Percentiles rank a stretch among this genome's conserved stretches.
Conservation (phyloP, 2,888 invertebrate species). For the Carcina quercana region DNA sequence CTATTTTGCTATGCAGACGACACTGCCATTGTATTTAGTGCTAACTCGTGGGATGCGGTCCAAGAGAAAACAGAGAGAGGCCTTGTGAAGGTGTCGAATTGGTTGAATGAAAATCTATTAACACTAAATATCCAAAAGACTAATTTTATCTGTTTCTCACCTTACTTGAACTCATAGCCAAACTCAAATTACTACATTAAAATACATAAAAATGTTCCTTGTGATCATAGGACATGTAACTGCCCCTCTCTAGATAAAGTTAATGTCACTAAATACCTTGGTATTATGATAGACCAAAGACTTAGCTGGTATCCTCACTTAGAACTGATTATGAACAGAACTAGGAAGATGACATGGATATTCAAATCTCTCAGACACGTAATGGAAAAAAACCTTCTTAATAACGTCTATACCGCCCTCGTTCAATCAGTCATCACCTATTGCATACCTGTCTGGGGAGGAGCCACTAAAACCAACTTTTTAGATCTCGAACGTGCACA, state of each 20-base stretch:
- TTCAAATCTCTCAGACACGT: constrained; percentile 12
- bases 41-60: constrained; percentile 5
- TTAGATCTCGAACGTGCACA: neutral
- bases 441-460: constrained; percentile 1
- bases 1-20: constrained; percentile 14
- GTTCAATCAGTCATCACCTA: neutral
- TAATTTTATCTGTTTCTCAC: constrained; percentile 1
- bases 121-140: constrained; percentile 13
- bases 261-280: constrained; percentile 8
- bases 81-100: constrained; percentile 1
- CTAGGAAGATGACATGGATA: constrained; percentile 9
- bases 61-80: constrained; percentile 5
- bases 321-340: constrained; percentile 1
- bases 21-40: constrained; percentile 9
- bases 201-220: neutral
- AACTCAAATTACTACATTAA: neutral
- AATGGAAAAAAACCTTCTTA: neutral
- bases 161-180: neutral
- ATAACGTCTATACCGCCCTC: neutral
- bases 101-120: constrained; percentile 10
- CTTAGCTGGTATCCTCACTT: constrained; percentile 10
- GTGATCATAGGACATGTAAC: neutral
- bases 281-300: constrained; percentile 6
- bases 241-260: constrained; percentile 5
- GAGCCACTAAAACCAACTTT: neutral